Conservation (phyloP, 2,888 invertebrate species). For the Archips xylosteana region DNA sequence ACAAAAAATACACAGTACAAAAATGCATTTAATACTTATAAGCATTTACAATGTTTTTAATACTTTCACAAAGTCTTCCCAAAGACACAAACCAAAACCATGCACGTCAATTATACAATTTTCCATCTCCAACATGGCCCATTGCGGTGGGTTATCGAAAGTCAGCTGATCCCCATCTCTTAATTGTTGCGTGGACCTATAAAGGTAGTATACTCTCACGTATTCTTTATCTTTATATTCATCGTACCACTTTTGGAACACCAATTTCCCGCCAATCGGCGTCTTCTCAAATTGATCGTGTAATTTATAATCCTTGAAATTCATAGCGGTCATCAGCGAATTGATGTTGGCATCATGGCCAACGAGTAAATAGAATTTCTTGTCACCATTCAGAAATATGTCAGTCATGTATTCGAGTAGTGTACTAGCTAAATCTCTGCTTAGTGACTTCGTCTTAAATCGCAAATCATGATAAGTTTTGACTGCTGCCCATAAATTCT, state of each 20-base stretch:
- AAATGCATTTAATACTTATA: background rate
- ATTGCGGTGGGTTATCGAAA: conserved; percentile 57
- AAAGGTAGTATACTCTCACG: conserved; percentile 68
- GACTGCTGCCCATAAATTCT: conserved; percentile 56
- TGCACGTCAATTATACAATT: conserved; percentile 54
- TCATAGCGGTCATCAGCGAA: conserved; percentile 58
- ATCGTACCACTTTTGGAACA: conserved; percentile 72
- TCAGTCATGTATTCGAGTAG: conserved; percentile 61
- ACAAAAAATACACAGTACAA: no score
- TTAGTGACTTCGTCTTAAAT: conserved; percentile 59
- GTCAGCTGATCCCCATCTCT: conserved; percentile 55
- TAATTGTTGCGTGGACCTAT: conserved; percentile 61
- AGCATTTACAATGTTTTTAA: conserved; percentile 36
- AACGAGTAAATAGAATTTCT: conserved; percentile 61
- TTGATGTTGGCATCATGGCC: conserved; percentile 74
- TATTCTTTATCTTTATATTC: conserved; percentile 50
- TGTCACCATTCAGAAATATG: conserved; percentile 50
- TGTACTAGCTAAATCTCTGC: conserved; percentile 59
- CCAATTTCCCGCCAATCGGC: conserved; percentile 72
- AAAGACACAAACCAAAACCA: conserved; percentile 66
- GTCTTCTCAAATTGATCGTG: conserved; percentile 63
- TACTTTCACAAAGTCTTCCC: conserved; percentile 56
- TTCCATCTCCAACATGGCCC: conserved; percentile 56
- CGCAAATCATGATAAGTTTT: conserved; percentile 63
- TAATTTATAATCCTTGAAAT: conserved; percentile 58